Percentiles rank a stretch among this genome's conserved stretches.
Conservation (phyloP, 2,797 vertebrate genomes). For the Coccyzus lansbergi region DNA sequence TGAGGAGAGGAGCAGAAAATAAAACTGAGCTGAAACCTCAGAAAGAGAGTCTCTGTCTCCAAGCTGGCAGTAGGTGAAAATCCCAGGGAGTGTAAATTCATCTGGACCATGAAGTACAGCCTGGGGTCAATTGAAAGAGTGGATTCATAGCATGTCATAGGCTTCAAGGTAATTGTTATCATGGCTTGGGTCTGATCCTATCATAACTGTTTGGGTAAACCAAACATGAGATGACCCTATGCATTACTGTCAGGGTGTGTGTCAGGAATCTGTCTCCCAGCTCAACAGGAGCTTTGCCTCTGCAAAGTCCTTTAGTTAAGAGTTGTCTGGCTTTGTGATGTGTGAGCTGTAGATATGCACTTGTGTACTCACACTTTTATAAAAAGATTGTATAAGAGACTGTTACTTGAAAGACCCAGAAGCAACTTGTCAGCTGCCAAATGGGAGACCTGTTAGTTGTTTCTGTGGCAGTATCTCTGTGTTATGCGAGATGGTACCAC, state of each 20-base stretch:
- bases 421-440: background rate
- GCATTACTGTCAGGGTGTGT: background rate
- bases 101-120: background rate
- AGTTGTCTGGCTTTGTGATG: background rate
- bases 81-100: background rate
- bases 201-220: background rate
- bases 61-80: background rate
- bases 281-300: background rate
- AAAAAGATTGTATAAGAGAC: background rate
- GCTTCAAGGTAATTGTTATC: background rate
- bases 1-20: background rate
- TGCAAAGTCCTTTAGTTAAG: background rate
- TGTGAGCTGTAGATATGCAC: rapidly evolving
- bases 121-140: background rate
- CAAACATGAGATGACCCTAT: background rate
- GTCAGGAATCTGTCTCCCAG: background rate
- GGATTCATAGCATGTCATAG: background rate
- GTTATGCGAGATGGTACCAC: background rate
- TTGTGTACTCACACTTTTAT: background rate
- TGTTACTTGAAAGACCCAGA: background rate
- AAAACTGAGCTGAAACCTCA: background rate
- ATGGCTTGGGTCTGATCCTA: background rate
- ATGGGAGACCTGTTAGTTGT: background rate
- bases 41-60: background rate
- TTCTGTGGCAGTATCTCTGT: background rate